phyloP scores from a whole-genome alignment of 1,140 invertebrate genomes.

The Caerostris darwini region DNA sequence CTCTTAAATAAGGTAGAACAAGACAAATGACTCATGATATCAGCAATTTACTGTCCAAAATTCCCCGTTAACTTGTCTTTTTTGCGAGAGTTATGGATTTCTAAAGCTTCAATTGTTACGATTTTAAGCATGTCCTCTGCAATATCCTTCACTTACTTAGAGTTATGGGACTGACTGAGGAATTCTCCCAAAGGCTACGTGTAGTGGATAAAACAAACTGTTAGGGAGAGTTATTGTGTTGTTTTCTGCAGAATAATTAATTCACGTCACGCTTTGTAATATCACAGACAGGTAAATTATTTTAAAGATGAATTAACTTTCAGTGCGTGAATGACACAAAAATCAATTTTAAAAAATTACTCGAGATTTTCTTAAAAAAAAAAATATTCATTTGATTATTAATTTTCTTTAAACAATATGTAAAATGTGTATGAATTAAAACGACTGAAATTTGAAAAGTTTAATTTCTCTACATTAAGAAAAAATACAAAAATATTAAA shows the following conservation, averaged over 20 bases:
- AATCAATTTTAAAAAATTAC: too few species aligned
- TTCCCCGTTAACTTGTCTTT: background rate
- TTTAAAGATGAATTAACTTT: too few species aligned
- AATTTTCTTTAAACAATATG: too few species aligned
- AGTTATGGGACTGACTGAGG: background rate
- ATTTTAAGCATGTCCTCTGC: background rate
- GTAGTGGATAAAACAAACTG: background rate
- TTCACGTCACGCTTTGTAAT: background rate
- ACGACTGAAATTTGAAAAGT: too few species aligned
- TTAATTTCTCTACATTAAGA: too few species aligned
- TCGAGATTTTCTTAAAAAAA: too few species aligned
- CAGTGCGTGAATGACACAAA: too few species aligned
- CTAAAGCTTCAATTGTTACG: background rate
- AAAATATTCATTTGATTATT: too few species aligned
- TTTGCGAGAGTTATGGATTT: slow-evolving; percentile 1
- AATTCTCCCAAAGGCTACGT: background rate
- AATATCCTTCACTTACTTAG: background rate
- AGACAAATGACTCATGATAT: background rate
- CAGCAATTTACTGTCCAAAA: background rate
- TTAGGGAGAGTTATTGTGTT: background rate
- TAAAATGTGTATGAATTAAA: too few species aligned
- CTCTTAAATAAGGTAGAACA: background rate
- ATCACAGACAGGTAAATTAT: background rate
- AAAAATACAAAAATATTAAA: too few species aligned
- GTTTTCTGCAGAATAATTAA: background rate